phyloP scores from a whole-genome alignment of 2,888 invertebrate genomes.

The Diachrysia chrysitis region DNA sequence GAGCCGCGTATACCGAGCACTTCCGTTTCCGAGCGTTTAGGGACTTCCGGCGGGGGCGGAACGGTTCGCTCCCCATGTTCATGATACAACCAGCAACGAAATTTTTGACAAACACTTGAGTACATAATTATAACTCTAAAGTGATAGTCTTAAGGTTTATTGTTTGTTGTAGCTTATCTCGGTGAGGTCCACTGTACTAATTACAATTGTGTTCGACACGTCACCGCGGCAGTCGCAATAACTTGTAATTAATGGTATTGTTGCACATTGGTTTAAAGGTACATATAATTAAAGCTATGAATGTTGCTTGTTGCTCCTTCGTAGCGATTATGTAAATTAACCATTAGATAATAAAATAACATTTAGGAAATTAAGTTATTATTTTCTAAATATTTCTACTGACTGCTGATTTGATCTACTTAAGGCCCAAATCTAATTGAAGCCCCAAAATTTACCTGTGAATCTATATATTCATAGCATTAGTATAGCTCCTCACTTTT shows the following conservation, averaged over 20 bases:
- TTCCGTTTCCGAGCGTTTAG: slow-evolving; percentile 87
- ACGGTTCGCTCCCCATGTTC: slow-evolving; percentile 51
- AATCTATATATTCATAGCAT: too few species aligned
- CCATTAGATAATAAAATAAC: background rate
- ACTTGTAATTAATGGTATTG: slow-evolving; percentile 46
- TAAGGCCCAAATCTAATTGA: too few species aligned
- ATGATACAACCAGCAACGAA: slow-evolving; percentile 41
- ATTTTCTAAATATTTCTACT: background rate
- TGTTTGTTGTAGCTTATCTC: slow-evolving; percentile 12
- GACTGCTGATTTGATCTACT: background rate
- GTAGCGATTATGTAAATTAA: slow-evolving; percentile 12
- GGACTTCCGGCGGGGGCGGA: slow-evolving; percentile 82
- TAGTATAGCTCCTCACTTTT: too few species aligned
- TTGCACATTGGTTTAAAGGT: slow-evolving; percentile 32
- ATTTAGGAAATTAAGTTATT: background rate
- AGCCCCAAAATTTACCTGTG: too few species aligned
- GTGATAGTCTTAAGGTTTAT: slow-evolving; percentile 23
- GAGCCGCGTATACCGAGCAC: slow-evolving; percentile 79
- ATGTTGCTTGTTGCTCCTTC: slow-evolving; percentile 24
- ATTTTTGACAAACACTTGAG: slow-evolving; percentile 8
- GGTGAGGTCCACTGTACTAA: slow-evolving; percentile 48
- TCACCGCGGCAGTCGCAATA: slow-evolving; percentile 59
- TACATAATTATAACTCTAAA: slow-evolving; percentile 40
- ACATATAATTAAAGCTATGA: slow-evolving; percentile 28
- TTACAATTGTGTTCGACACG: slow-evolving; percentile 68